Evolutionary conservation across 2,888 invertebrate genomes (phyloP).

Genomic region (Sylvicola cinctus): DNA sequence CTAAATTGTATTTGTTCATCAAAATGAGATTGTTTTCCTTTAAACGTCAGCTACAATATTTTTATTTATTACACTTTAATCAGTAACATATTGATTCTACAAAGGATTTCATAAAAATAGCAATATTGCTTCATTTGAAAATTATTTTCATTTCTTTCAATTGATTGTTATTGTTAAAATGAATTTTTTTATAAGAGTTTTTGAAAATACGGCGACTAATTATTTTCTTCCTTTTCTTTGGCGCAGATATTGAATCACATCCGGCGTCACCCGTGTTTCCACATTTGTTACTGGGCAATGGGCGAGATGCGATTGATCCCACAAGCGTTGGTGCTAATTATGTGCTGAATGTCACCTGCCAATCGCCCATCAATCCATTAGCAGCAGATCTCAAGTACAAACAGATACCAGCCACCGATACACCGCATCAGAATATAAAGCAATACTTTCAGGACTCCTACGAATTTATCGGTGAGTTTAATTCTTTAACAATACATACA

Average conservation of each 20-base stretch:
- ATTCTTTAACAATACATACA: neutral
- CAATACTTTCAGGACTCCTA: conserved; percentile 77
- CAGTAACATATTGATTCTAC: no score
- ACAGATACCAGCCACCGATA: conserved; percentile 65
- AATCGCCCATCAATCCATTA: conserved; percentile 34
- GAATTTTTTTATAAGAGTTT: neutral
- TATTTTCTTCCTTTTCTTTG: conserved; percentile 6
- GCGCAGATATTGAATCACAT: conserved; percentile 46
- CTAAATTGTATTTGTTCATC: no score
- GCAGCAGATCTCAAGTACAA: conserved; percentile 42
- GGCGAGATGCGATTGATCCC: conserved; percentile 54
- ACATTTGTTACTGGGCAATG: conserved; percentile 64
- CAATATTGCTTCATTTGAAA: no score
- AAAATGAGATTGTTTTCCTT: no score
- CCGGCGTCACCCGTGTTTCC: conserved; percentile 61
- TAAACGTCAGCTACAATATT: no score
- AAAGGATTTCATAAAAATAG: no score
- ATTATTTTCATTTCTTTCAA: no score
- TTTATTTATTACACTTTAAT: no score
- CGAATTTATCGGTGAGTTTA: conserved; percentile 59
- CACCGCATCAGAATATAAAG: conserved; percentile 65
- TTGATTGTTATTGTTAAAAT: conserved; percentile 1
- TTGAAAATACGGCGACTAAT: conserved; percentile 5
- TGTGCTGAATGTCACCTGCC: conserved; percentile 64
- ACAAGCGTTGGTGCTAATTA: conserved; percentile 51